phyloP scores from a whole-genome alignment of 2,797 vertebrate genomes.

The Liasis olivaceus region DNA sequence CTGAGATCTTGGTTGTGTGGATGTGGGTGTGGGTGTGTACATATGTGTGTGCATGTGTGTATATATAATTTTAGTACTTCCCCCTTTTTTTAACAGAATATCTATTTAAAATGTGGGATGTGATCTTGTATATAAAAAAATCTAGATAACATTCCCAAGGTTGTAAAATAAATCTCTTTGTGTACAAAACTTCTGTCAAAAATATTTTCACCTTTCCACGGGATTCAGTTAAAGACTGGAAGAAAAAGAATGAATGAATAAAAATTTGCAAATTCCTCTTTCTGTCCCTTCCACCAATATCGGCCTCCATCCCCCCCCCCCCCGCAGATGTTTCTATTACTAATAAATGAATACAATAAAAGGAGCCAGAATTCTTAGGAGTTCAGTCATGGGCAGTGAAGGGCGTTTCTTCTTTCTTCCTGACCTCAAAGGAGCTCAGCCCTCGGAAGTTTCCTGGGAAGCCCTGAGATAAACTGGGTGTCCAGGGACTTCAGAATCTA shows the following conservation, averaged over 20 bases:
- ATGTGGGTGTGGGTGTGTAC: slow-evolving; percentile 51
- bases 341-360: not conserved
- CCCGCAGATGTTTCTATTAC: not conserved
- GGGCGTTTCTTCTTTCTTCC: not conserved
- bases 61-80: slow-evolving; percentile 79
- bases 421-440: not conserved
- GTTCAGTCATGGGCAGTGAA: no score
- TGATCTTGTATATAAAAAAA: slow-evolving; percentile 71
- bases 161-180: slow-evolving; percentile 75
- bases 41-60: slow-evolving; percentile 54
- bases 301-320: not conserved
- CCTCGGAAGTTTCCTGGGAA: not conserved
- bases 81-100: slow-evolving; percentile 74
- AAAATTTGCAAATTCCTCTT: not conserved
- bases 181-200: slow-evolving; percentile 51
- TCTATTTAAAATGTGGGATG: slow-evolving; percentile 71
- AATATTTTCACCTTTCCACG: not conserved
- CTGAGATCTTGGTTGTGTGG: slow-evolving; percentile 39
- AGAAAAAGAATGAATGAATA: not conserved
- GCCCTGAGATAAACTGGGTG: not conserved
- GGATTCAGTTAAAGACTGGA: not conserved
- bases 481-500: not conserved
- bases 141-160: slow-evolving; percentile 47
- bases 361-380: not conserved
- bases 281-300: no score